These are phyloP conservation scores for Bombus confusus DNA, from an alignment of 1,140 invertebrate species.

Conservation along the genomic window DNA sequence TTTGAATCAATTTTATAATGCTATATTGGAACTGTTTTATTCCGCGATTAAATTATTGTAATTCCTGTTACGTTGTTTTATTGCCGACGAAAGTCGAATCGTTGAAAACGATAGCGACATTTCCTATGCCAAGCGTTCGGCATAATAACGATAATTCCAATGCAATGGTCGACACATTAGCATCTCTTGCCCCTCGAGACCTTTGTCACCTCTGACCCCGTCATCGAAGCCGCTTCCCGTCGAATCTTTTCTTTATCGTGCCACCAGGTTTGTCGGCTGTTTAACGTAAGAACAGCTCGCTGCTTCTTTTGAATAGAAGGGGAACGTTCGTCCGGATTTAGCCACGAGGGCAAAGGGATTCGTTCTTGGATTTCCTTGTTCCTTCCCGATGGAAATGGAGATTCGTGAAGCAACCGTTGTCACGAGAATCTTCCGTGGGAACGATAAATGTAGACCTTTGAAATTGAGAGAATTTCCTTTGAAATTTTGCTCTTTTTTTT, in stretches of 20 bases:
- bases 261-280: conserved; percentile 29
- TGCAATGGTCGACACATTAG: conserved; percentile 64
- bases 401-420: conserved; percentile 13
- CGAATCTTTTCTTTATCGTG: conserved; percentile 18
- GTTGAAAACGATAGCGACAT: not conserved
- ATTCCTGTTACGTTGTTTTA: too few species aligned
- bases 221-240: conserved; percentile 51
- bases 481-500: not conserved
- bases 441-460: conserved; percentile 11
- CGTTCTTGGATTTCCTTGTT: conserved; percentile 8
- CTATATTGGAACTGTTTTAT: not conserved
- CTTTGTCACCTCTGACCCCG: conserved; percentile 64
- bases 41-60: too few species aligned
- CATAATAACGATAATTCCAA: conserved; percentile 65
- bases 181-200: conserved; percentile 59
- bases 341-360: not conserved
- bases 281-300: conserved; percentile 31
- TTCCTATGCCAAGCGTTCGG: not conserved
- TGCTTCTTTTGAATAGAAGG: conserved; percentile 18
- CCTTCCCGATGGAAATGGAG: conserved; percentile 23
- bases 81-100: not conserved
- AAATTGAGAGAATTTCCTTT: conserved; percentile 29
- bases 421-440: not conserved
- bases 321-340: conserved; percentile 12
- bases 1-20: not conserved